A percentile compares a stretch with the other conserved stretches of the same genome.
These are phyloP conservation scores for Centropus bengalensis DNA, from an alignment of 2,113 vertebrate species.

Conservation along the genomic window DNA sequence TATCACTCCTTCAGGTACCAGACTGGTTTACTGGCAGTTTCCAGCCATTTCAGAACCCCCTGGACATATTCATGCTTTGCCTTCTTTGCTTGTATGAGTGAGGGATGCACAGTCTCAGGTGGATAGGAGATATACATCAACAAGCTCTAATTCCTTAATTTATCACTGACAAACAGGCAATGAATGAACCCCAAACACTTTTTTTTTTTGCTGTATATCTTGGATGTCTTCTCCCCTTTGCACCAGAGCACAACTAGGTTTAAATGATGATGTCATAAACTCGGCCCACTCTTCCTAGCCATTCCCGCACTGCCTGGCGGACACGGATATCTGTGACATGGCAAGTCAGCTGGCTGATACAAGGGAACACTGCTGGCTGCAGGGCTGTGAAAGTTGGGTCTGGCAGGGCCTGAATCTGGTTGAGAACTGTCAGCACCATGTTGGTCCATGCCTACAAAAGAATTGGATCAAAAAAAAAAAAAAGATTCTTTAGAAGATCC, in stretches of 20 bases:
- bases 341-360: slow-evolving; percentile 95
- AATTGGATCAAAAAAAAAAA: neutral
- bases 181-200: neutral
- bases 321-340: slow-evolving; percentile 91
- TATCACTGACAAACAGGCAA: neutral
- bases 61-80: neutral
- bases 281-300: slow-evolving; percentile 91
- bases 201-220: slow-evolving; percentile 15
- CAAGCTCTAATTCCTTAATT: slow-evolving; percentile 25
- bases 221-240: neutral
- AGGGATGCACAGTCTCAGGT: neutral
- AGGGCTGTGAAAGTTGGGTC: slow-evolving; percentile 90
- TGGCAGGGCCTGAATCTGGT: slow-evolving; percentile 90
- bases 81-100: neutral
- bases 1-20: neutral
- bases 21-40: slow-evolving; percentile 35
- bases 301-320: slow-evolving; percentile 92
- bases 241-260: neutral
- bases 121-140: neutral
- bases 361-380: slow-evolving; percentile 93
- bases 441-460: slow-evolving; percentile 92
- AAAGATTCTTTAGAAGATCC: neutral
- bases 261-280: slow-evolving; percentile 91
- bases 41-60: neutral
- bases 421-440: slow-evolving; percentile 95